A percentile compares a stretch with the other conserved stretches of the same genome.
Conservation (phyloP, 1,140 invertebrate species). For the Lasioglossum baleicum region DNA sequence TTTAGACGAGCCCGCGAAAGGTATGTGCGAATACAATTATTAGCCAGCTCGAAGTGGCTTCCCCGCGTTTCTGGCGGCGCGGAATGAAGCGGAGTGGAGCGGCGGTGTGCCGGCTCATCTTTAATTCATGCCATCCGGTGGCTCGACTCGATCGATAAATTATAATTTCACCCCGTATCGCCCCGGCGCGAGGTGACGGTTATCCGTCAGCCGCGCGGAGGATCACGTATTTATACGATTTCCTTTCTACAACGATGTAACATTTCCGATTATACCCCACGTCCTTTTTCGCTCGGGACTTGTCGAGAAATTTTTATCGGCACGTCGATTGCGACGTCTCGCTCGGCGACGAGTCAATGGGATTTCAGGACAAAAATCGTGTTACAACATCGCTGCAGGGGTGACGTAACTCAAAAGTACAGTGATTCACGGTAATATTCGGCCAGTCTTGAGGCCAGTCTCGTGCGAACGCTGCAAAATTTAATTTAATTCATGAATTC, state of each 20-base stretch:
- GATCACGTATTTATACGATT: constrained; percentile 68
- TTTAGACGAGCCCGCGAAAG: constrained; percentile 46
- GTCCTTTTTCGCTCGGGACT: constrained; percentile 16
- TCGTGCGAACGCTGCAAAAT: too few species aligned
- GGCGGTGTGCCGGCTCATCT: constrained; percentile 69
- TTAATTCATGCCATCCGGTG: constrained; percentile 79
- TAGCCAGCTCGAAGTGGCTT: constrained; percentile 62
- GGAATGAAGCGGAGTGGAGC: background rate
- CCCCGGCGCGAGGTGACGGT: constrained; percentile 62
- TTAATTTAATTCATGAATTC: too few species aligned
- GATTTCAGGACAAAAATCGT: too few species aligned
- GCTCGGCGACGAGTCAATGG: background rate
- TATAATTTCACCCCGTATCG: constrained; percentile 77
- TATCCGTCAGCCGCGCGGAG: constrained; percentile 68
- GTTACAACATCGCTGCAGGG: too few species aligned
- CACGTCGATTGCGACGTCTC: constrained; percentile 17
- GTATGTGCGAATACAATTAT: constrained; percentile 67
- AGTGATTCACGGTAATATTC: too few species aligned
- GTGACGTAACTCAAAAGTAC: too few species aligned
- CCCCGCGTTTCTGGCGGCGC: constrained; percentile 57
- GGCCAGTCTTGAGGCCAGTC: too few species aligned
- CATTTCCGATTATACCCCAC: constrained; percentile 50
- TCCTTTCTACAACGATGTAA: constrained; percentile 51
- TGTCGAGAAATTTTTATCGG: constrained; percentile 18
- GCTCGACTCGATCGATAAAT: constrained; percentile 77